Base-by-base conservation (phyloP, 1,140 invertebrate species). In the Mycetomoellerius zeteki region DNA sequence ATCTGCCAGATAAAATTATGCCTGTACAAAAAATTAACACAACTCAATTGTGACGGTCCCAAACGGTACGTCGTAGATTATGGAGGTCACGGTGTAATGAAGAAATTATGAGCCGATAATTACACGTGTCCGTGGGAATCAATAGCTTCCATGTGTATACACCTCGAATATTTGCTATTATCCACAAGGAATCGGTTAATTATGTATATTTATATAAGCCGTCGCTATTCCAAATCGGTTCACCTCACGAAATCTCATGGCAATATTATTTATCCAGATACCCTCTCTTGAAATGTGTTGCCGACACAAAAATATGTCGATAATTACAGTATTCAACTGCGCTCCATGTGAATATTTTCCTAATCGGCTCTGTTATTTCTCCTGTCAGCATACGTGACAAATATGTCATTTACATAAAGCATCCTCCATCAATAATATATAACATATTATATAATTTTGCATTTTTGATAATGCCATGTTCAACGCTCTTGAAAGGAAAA, bases 81-180 rank as follows among this genome's bases (percentile, higher is more conserved):
- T 24, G 19, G 16, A 33, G 21, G 21, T 64, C 67, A 21, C 21
- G 33, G 24, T 82, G 8, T 10, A 82, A 72, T 82, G 78, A 82
- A 71, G 78, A 72, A 82, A 82, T 82, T 82, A 72, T 21, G 12
- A 82, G 33, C 78, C 64, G 33, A 82, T 82, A 72, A 82, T 82
- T 82, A 43, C 78, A 81, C 21, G 60, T 56, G 10, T 21, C 60
- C 33, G 50, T 72, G 16, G 24, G 14, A 24, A 72, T 82, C 78
- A 71, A 72, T 43, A 58, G 65, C 24, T 21, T 14, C 47, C 50
- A 6, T 58, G 19, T 43, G 21, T 54, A 50, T 50, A 21, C 2
- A 21, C 19, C 54, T 47, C 30, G 33, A 33, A 82, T 82, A 82
- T 82, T 58, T 72, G 56, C 78, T 30, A 58, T 21, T 27, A 47